Evolutionary conservation across 53 echinoderm and acorn worm species (phyloP).

Genomic region (Antedon mediterranea): DNA sequence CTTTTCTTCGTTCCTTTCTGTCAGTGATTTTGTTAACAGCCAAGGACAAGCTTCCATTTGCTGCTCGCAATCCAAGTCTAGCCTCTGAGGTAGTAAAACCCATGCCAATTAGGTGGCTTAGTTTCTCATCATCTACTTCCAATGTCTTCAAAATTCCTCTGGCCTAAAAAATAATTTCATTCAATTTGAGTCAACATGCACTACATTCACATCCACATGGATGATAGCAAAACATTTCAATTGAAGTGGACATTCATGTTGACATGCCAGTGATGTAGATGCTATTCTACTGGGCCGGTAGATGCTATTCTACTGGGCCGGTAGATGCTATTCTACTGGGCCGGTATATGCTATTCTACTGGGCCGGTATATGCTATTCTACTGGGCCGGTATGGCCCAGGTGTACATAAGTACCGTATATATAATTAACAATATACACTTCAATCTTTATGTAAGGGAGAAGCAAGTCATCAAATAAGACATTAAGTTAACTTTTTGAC

Average conservation of each 20-base stretch:
- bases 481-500: no score
- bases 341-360: no score
- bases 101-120: constrained; percentile 80
- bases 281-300: no score
- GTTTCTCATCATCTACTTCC: constrained; percentile 76
- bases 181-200: no score
- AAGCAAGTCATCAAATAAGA: no score
- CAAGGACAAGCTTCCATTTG: constrained; percentile 45
- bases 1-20: constrained; percentile 54
- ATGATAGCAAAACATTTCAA: no score
- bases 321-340: no score
- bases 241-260: no score
- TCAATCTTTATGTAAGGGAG: neutral
- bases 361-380: no score
- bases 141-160: constrained; percentile 39
- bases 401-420: neutral
- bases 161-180: constrained; percentile 21
- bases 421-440: neutral
- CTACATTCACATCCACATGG: no score
- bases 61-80: constrained; percentile 68
- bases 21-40: constrained; percentile 80
- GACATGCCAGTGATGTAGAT: no score
- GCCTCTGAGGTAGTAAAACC: constrained; percentile 55
- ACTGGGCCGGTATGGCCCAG: neutral
- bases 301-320: no score